Evolutionary conservation across 2,797 vertebrate genomes (phyloP), one percentile per base, ranked within the genome.

Genomic region (Sebastes diploproa): DNA sequence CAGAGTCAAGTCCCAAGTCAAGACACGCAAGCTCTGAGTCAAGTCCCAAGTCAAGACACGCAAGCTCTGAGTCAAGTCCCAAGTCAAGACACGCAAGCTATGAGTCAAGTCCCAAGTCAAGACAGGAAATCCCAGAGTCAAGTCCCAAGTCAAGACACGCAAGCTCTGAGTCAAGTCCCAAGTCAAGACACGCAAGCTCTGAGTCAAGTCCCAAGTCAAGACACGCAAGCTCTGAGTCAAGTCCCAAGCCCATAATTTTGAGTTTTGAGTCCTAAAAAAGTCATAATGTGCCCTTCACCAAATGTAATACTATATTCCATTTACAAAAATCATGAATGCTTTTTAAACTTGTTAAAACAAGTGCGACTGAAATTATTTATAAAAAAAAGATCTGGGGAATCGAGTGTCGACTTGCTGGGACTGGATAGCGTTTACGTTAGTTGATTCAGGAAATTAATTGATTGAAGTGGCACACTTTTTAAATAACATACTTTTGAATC

Each of bases 11-110:
- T 30, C 30, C 30, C 2, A 30, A 2, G 30, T 30, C 30, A 30
- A 7, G 30, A 30, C 2, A 30, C 0, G 7, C 0, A 30, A 30
- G 0, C 30, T 1, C 2, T 0, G 30, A 30, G 30, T 30, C 30
- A 30, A 30, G 30, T 16, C 42, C 42, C 42, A 18, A 46, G 42
- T 7, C 42, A 46, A 46, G 42, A 18, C 42, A 38, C 1, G 5
- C 1, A 42, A 42, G 2, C 4, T 1, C 42, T 0, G 12, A 42
- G 14, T 42, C 38, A 42, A 42, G 14, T n/a, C 50, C 50, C 18
- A n/a, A 52, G 18, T n/a, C 50, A n/a, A 52, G 18, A n/a, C 50
- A 52, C 0, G 2, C 1, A 52, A 52, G 1, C 13, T 0, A 0
- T 0, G 5, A 42, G 6, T 46, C 42, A 46, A 16, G 42, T 50